Percentiles rank a stretch among this genome's conserved stretches.
Evolutionary conservation across 2,888 invertebrate species (phyloP).

Genomic region (Cerceris ruficornis): DNA sequence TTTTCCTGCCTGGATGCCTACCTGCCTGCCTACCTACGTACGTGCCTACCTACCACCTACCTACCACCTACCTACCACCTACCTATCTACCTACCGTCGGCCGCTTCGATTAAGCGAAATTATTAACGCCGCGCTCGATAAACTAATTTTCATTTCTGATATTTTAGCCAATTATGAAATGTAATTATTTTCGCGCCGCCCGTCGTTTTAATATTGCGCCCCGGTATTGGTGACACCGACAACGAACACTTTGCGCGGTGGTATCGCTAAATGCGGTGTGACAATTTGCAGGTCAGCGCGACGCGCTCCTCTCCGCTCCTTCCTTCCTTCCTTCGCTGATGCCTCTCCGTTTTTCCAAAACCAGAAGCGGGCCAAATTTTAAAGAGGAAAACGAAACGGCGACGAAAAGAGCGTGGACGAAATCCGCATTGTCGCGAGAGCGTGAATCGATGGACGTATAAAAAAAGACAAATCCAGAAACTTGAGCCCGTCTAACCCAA

Average conservation of each 20-base stretch:
- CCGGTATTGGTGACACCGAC: conserved; percentile 62
- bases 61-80: not conserved
- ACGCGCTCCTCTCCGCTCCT: conserved; percentile 2
- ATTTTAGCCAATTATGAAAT: conserved; percentile 78
- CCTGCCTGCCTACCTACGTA: not conserved
- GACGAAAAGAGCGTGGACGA: not conserved
- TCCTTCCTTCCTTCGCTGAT: too few relatives aligned
- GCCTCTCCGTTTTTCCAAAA: too few relatives aligned
- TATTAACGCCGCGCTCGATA: conserved; percentile 74
- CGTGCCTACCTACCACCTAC: conserved; percentile 27
- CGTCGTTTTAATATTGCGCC: conserved; percentile 75
- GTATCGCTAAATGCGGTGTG: conserved; percentile 62
- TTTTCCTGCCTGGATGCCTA: not conserved
- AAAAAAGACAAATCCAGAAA: conserved; percentile 9
- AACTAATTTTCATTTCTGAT: conserved; percentile 77
- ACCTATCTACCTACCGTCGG: conserved; percentile 57
- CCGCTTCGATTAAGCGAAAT: conserved; percentile 75
- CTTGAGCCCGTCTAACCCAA: conserved; percentile 43
- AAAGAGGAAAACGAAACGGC: too few relatives aligned
- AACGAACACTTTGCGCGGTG: conserved; percentile 36
- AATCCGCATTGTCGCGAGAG: not conserved
- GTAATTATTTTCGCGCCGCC: conserved; percentile 76
- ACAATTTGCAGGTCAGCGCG: conserved; percentile 55
- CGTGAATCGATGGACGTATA: not conserved
- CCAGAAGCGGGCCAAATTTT: too few relatives aligned